A percentile compares a stretch with the other conserved stretches of the same genome.
Conservation (phyloP, 92 coral and sea anemone species). For the Actinostola sp. region DNA sequence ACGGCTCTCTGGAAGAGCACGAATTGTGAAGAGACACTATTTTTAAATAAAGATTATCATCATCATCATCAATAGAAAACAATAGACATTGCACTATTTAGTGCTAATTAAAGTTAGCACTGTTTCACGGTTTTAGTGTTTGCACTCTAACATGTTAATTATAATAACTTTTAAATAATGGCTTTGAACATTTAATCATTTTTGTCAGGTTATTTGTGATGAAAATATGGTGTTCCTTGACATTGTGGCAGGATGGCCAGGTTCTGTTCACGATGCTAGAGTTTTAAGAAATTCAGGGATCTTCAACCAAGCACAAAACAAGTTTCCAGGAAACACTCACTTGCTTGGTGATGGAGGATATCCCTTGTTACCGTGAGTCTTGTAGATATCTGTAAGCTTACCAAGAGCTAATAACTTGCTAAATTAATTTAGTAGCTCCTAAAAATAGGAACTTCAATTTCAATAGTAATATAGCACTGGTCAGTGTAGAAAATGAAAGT, state of each 20-base stretch:
- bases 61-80: too few relatives aligned
- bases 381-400: not conserved
- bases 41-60: too few relatives aligned
- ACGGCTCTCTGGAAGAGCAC: too few relatives aligned
- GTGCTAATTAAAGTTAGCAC: too few relatives aligned
- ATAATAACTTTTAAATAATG: not conserved
- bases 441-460: too few relatives aligned
- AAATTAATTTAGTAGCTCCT: too few relatives aligned
- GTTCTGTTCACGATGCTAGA: conserved; percentile 61
- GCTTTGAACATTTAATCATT: not conserved
- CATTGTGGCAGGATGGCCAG: conserved; percentile 68
- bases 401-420: too few relatives aligned
- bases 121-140: not conserved
- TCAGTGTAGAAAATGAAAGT: not conserved
- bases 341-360: conserved; percentile 66
- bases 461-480: not conserved
- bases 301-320: conserved; percentile 30
- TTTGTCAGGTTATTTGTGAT: conserved; percentile 53
- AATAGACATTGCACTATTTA: too few relatives aligned
- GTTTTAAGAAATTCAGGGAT: conserved; percentile 51
- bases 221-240: conserved; percentile 53
- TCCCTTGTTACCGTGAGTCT: conserved; percentile 46
- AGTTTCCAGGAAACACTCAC: conserved; percentile 54
- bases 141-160: not conserved
- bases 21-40: too few relatives aligned